Conservation (phyloP, 2,113 vertebrate species). For the Sander vitreus region DNA sequence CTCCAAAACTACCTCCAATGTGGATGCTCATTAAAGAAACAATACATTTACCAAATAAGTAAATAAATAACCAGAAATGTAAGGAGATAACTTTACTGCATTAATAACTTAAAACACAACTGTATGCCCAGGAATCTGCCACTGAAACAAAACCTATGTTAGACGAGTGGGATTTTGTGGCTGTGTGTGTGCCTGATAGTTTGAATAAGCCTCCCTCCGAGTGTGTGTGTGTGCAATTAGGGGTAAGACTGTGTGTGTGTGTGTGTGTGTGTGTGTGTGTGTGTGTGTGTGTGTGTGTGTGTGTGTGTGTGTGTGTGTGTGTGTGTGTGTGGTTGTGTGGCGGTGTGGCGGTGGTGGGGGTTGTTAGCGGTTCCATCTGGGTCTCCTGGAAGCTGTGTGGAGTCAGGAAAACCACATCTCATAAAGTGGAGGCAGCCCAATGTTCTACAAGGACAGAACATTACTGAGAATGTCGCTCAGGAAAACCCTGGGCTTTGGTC, state of each 20-base stretch:
- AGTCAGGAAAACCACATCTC: conserved; percentile 99
- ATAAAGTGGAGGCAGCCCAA: conserved; percentile 99
- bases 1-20: neutral
- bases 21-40: conserved; percentile 22
- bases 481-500: conserved; percentile 87
- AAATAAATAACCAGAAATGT: neutral
- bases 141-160: conserved; percentile 79
- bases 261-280: conserved; percentile 66
- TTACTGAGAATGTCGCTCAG: conserved; percentile 99
- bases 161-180: conserved; percentile 65
- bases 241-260: conserved; percentile 70
- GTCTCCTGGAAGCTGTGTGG: conserved; percentile 93
- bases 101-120: conserved; percentile 50
- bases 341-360: conserved; percentile 72
- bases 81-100: conserved; percentile 14
- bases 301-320: conserved; percentile 67
- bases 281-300: conserved; percentile 68
- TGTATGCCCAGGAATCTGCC: conserved; percentile 41
- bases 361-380: conserved; percentile 97
- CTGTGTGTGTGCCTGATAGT: conserved; percentile 69
- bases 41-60: conserved; percentile 29
- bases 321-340: conserved; percentile 63
- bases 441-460: conserved; percentile 99
- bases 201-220: conserved; percentile 78
- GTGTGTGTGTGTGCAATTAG: conserved; percentile 81